phyloP scores from a whole-genome alignment of 2,888 invertebrate genomes.

The Arrhopalites spinosus region DNA sequence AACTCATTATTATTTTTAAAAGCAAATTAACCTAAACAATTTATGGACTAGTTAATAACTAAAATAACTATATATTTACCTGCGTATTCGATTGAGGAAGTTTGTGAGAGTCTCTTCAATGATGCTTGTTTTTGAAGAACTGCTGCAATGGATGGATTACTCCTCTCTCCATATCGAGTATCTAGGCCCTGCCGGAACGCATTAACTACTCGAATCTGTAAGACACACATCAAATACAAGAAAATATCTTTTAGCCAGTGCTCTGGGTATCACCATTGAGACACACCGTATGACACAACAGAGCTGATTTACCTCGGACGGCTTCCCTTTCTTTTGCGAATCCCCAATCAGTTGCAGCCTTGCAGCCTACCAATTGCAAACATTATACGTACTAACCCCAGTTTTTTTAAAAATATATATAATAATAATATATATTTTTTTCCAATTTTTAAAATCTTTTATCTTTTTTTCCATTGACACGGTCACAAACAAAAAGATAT shows the following conservation, averaged over 20 bases:
- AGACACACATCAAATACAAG: slow-evolving; percentile 56
- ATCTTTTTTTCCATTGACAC: slow-evolving; percentile 25
- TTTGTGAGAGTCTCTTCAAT: slow-evolving; percentile 87
- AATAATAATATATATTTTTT: slow-evolving; percentile 11
- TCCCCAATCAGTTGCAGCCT: slow-evolving; percentile 57
- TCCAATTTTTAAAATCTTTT: slow-evolving; percentile 1
- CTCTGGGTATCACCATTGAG: slow-evolving; percentile 35
- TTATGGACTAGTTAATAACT: no score
- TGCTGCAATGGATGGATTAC: slow-evolving; percentile 89
- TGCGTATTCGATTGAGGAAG: slow-evolving; percentile 89
- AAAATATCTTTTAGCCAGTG: slow-evolving; percentile 35
- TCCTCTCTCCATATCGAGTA: slow-evolving; percentile 88
- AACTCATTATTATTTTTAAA: no score
- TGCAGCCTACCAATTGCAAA: slow-evolving; percentile 55
- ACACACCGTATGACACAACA: slow-evolving; percentile 52
- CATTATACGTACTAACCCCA: slow-evolving; percentile 37
- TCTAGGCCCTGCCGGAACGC: slow-evolving; percentile 99
- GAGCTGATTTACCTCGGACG: slow-evolving; percentile 57
- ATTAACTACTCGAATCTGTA: slow-evolving; percentile 99
- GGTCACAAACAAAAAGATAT: slow-evolving; percentile 38
- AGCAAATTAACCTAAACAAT: no score
- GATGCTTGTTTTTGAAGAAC: slow-evolving; percentile 92
- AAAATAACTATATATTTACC: no score
- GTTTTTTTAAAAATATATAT: not conserved
- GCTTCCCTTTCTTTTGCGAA: slow-evolving; percentile 56